Evolutionary conservation across 2,888 invertebrate species (phyloP).

Genomic region (Digitonthophagus gazella): DNA sequence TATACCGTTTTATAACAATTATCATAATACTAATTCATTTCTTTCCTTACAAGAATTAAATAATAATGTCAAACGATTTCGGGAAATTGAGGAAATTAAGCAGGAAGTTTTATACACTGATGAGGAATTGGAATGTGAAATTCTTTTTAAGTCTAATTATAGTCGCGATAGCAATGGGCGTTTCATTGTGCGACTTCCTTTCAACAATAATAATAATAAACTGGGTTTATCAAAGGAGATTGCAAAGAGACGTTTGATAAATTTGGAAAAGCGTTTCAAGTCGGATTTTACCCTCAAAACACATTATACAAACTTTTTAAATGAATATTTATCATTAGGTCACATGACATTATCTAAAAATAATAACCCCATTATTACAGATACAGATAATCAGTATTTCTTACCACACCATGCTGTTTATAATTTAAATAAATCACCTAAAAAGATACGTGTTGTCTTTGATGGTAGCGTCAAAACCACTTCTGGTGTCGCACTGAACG

Average conservation of each 20-base stretch:
- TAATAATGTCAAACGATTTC: not conserved
- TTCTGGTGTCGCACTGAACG: conserved; percentile 27
- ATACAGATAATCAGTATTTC: not conserved
- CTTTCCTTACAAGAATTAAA: not conserved
- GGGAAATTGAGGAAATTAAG: not conserved
- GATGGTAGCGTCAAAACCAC: conserved; percentile 22
- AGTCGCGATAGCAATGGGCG: not conserved
- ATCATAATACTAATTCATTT: not conserved
- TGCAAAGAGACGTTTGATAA: not conserved
- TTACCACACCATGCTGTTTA: not conserved
- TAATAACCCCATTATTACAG: too few relatives aligned
- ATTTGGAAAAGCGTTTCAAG: not conserved
- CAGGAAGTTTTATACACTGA: not conserved
- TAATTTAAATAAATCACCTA: not conserved
- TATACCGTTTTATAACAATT: not conserved
- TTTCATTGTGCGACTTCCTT: not conserved
- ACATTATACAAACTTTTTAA: too few relatives aligned
- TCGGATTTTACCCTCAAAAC: too few relatives aligned
- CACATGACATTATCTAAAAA: too few relatives aligned
- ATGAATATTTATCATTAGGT: too few relatives aligned
- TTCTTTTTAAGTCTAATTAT: not conserved
- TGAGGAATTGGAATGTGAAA: not conserved
- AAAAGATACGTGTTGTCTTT: conserved; percentile 25
- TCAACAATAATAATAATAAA: not conserved
- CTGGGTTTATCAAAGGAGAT: not conserved